A percentile compares a stretch with the other conserved stretches of the same genome.
phyloP scores from a whole-genome alignment of 2,113 vertebrate genomes.

The Scolopax mira region DNA sequence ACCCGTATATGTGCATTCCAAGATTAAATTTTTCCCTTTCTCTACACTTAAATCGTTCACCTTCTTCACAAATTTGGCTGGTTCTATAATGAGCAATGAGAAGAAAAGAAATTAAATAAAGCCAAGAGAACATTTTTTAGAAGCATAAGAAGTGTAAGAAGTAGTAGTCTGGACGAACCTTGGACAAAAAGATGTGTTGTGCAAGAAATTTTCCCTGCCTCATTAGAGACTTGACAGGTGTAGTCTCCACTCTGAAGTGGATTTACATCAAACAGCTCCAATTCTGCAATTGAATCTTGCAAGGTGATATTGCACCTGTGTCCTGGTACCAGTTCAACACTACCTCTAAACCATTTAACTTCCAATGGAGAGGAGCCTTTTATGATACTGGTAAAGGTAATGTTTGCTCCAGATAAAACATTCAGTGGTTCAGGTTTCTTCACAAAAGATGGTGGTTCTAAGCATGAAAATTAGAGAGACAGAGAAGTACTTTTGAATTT shows the following conservation, averaged over 20 bases:
- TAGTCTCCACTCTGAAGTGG: constrained; percentile 88
- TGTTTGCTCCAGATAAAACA: constrained; percentile 84
- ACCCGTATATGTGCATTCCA: constrained; percentile 87
- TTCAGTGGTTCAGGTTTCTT: constrained; percentile 87
- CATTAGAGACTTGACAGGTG: constrained; percentile 90
- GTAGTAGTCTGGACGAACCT: constrained; percentile 80
- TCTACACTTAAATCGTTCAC: constrained; percentile 85
- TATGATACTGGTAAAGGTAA: constrained; percentile 86
- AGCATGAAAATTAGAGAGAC: not conserved
- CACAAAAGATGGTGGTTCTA: constrained; percentile 95
- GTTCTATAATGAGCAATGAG: constrained; percentile 74
- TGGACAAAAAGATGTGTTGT: constrained; percentile 88
- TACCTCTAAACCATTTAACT: constrained; percentile 94
- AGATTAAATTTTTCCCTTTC: constrained; percentile 85
- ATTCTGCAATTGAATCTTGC: constrained; percentile 80
- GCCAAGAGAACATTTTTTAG: not conserved
- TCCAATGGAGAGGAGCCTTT: constrained; percentile 88
- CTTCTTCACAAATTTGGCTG: constrained; percentile 92
- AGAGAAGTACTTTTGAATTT: not conserved
- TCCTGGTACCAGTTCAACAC: constrained; percentile 84
- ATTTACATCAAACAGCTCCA: constrained; percentile 86
- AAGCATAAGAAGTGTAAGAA: not conserved
- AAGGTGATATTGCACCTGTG: constrained; percentile 82
- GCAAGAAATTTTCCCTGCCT: constrained; percentile 89
- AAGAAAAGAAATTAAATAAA: not conserved